These are phyloP conservation scores for Calyptommatus sinebrachiatus DNA, from an alignment of 2,113 vertebrate genomes.

Conservation along the genomic window DNA sequence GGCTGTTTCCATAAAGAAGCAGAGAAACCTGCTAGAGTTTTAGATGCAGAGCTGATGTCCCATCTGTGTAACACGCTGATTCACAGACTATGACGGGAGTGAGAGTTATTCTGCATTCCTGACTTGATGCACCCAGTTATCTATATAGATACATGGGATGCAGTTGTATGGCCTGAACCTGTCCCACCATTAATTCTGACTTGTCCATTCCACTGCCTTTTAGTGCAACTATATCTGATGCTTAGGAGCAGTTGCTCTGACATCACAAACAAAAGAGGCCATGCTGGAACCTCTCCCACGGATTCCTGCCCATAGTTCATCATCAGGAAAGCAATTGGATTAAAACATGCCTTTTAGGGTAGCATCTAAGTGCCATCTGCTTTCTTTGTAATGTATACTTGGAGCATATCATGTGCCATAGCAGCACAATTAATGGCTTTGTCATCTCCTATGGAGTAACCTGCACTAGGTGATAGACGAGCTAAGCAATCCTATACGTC, in stretches of 20 bases:
- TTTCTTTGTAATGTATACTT: slow-evolving; percentile 36
- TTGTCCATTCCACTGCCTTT: slow-evolving; percentile 1
- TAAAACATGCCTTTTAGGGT: slow-evolving; percentile 21
- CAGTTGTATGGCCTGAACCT: slow-evolving; percentile 34
- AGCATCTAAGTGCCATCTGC: slow-evolving; percentile 23
- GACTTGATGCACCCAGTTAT: slow-evolving; percentile 44
- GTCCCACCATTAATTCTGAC: slow-evolving; percentile 31
- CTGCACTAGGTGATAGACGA: slow-evolving; percentile 13
- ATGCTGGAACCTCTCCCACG: slow-evolving; percentile 18
- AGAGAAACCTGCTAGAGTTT: slow-evolving; percentile 59
- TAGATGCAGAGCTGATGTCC: slow-evolving; percentile 59
- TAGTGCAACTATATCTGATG: not conserved
- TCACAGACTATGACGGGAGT: slow-evolving; percentile 59
- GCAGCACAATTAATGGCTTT: slow-evolving; percentile 5
- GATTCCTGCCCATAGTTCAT: slow-evolving; percentile 11
- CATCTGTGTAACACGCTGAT: slow-evolving; percentile 60
- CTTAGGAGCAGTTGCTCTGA: not conserved
- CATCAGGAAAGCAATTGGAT: slow-evolving; percentile 31
- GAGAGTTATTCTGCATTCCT: slow-evolving; percentile 35
- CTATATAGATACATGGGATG: slow-evolving; percentile 31
- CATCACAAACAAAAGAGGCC: slow-evolving; percentile 11
- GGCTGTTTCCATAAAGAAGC: slow-evolving; percentile 67
- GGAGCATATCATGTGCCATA: not conserved
- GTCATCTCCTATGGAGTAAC: slow-evolving; percentile 8
- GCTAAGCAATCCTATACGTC: not conserved